Evolutionary conservation across 1,140 invertebrate genomes (phyloP), one percentile per base, ranked within the genome.

Genomic region (Platorchestia sp.): DNA sequence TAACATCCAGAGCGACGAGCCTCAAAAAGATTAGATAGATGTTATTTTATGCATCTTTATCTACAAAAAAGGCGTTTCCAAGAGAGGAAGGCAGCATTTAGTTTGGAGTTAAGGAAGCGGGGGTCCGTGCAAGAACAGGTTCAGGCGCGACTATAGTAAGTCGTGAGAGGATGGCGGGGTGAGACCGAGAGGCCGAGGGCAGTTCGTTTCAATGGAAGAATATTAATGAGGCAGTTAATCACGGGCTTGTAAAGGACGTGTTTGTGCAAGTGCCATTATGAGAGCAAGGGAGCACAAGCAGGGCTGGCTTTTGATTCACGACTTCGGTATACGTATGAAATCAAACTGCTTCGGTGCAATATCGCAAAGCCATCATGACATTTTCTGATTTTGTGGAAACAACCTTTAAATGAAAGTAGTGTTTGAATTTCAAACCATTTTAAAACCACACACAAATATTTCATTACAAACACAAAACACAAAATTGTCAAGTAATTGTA

Each of bases 161-260:
- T 75, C 59, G 19, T 6, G 59, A 36, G 59, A 75, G 59, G 59
- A 75, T 75, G 59, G 59, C 59, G 59, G 36, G 59, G 10, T 36
- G 27, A 75, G 36, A 36, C 59, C 59, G 10, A 75, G 59, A 14
- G 59, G 36, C 14, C 47, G 19, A 51, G 41, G 40, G 87, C 87
- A 90, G 87, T 90, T 22, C 87, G 42, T 90, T 90, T 90, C 87
- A 90, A 90, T 90, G 87, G 87, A 90, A 45, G 87, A 90, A 90
- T 90, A 90, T 90, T 90, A 90, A 90, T 90, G 87, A 45, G 87
- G 41, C 41, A 90, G 87, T 90, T 90, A 90, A 90, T 90, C 87
- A 90, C 44, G 3, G 87, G 87, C 87, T 90, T 90, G 87, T 90
- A 90, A 90, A 90, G 41, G 87, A 42, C 41, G 41, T 90, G 87